phyloP scores from a whole-genome alignment of 30 jellyfish, hydroid and myxozoan species.

The Chironex yamaguchii region DNA sequence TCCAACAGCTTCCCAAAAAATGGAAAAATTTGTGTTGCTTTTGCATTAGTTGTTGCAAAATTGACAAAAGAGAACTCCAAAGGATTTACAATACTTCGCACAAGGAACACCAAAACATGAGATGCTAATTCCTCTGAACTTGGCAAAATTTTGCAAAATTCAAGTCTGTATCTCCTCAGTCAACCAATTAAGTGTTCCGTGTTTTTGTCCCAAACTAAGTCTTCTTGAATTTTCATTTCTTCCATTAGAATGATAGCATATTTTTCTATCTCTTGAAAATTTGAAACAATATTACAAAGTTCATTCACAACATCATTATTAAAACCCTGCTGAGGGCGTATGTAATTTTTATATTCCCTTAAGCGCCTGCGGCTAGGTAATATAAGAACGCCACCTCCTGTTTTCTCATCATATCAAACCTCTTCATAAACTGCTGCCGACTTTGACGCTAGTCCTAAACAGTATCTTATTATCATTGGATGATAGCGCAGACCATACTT shows the following conservation, averaged over 20 bases:
- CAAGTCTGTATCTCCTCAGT: conserved; percentile 43
- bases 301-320: conserved; percentile 38
- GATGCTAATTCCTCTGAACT: conserved; percentile 43
- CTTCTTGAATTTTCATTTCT: conserved; percentile 73
- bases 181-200: conserved; percentile 70
- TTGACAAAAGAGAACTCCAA: conserved; percentile 22
- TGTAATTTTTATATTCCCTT: conserved; percentile 68
- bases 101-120: conserved; percentile 60
- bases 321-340: conserved; percentile 63
- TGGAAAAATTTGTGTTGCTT: conserved; percentile 51
- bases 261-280: conserved; percentile 33
- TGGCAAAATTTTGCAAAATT: conserved; percentile 10
- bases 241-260: conserved; percentile 37
- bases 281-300: not conserved
- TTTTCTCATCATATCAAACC: conserved; percentile 57
- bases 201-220: conserved; percentile 77
- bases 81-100: conserved; percentile 57
- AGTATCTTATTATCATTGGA: conserved; percentile 80
- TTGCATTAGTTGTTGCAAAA: conserved; percentile 65
- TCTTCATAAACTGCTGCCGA: conserved; percentile 83
- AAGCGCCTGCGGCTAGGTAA: conserved; percentile 87
- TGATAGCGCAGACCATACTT: conserved; percentile 73
- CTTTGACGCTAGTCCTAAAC: conserved; percentile 75
- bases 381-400: conserved; percentile 55
- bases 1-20: conserved; percentile 65